Base-by-base conservation (phyloP, 2,888 invertebrate species). In the Pachycephus smyrnensis region DNA sequence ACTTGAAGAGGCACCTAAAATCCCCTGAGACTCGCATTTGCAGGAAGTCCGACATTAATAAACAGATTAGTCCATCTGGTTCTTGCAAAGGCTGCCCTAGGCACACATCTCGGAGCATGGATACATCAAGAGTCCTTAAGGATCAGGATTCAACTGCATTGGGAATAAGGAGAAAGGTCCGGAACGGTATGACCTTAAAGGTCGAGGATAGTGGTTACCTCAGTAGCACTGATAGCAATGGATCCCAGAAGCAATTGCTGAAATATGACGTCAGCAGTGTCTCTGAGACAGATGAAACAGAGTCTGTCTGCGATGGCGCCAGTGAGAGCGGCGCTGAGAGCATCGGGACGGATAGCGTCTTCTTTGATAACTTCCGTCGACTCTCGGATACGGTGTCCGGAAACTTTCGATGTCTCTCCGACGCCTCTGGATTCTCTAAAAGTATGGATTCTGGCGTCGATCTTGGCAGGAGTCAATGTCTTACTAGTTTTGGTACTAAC, bases 241-340 rank as follows among this genome's bases (percentile, higher is more conserved):
- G 90, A 1, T 92, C 92, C 1, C 88, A 88, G 12, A 90, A 89
- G 12, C 87, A 83, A 23, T 79, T 90, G 32, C 73, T 90, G 31
- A 84, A 82, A 40, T 87, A 87, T 76, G 88, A 90, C 23, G 89
- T 94, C 83, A 92, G 93, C 84, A 93, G 94, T 92, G 93, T 94
- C 86, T 94, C 96, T 91, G 96, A 94, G 87, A 96, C 96, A 81
- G 96, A 96, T 81, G 96, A 96, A 88, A 95, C 95, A n/a, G 96
- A 96, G 88, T 96, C 95, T 15, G 94, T 95, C 81, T 95, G 95
- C 68, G 96, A 96, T 88, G 97, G 95, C 12, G 94, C 96, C 82
- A 96, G 97, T 92, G 97, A 97, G 92, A 97, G 97, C 35, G 97
- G 97, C 1, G 97, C 96, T 4, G 97, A 97, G 89, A 97, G 97